Evolutionary conservation across 2,797 vertebrate species (phyloP), one percentile per base, ranked within the genome.

Genomic region (Tangara arthus): DNA sequence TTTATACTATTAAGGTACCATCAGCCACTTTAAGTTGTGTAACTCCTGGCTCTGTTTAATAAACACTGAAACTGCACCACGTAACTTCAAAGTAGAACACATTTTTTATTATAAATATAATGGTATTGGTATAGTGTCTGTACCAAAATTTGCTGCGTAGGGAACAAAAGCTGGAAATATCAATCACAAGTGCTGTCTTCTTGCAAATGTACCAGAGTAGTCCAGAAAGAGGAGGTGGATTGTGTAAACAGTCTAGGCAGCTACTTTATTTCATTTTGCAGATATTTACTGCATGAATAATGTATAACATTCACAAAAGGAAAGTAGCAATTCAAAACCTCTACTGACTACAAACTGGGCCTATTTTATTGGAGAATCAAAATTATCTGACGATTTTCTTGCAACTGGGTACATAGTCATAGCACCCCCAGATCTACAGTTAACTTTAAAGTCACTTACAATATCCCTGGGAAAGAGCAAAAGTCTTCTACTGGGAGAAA

Each of bases 201-300:
- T 60, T 89, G 57, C 27, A 76, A 76, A 21, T 4, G 0, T 56
- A 39, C 35, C 30, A 32, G 35, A 61, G 47, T n/a, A 87, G 69
- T 52, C 26, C 39, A 79, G 64, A 35, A 91, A 81, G 76, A 73
- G 42, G 23, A 81, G 32, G n/a, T 55, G 35, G 44, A 70, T 87
- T 95, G 20, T 79, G 63, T 64, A 91, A 91, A 92, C 39, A 71
- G 22, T 30, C 14, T 68, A 47, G 70, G 49, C 65, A 89, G 35
- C 8, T 70, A 44, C 76, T 91, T 90, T 94, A 87, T 92, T 94
- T 95, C 57, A 72, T 76, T 79, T 82, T 82, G 47, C 39, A 76
- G 73, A 39, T 92, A 91, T 91, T 92, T 94, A 71, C 57, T 82
- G 27, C 39, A 59, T 92, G 50, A 82, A 82, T 88, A 82, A 93